phyloP scores from a whole-genome alignment of 2,113 vertebrate species.

The Stictonetta naevosa region DNA sequence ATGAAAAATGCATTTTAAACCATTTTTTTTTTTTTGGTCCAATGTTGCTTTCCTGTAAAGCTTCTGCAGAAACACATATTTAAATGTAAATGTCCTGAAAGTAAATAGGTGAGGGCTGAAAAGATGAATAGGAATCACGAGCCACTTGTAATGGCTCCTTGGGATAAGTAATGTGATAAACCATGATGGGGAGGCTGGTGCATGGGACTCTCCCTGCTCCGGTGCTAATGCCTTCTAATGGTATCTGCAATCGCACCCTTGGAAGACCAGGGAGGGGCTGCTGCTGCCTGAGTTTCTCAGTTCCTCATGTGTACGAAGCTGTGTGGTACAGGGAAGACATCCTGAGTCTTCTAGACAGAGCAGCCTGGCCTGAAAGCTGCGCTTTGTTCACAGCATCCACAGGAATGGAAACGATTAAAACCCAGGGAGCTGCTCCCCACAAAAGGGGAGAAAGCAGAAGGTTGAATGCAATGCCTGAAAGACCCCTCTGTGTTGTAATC shows the following conservation, averaged over 20 bases:
- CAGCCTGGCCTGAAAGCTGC: background rate
- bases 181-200: background rate
- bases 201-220: background rate
- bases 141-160: background rate
- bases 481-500: accelerated
- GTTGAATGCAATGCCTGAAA: background rate
- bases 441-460: background rate
- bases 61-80: conserved; percentile 59
- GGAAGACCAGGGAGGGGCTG: background rate
- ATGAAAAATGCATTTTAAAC: conserved; percentile 81
- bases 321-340: accelerated
- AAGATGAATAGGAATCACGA: conserved; percentile 28
- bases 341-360: background rate
- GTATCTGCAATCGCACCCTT: background rate
- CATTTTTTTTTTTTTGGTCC: background rate
- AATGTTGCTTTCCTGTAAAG: conserved; percentile 69
- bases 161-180: background rate
- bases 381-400: background rate
- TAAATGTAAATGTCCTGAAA: conserved; percentile 72
- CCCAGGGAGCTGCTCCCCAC: background rate
- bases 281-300: background rate
- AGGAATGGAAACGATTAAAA: background rate
- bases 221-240: background rate
- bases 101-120: conserved; percentile 22
- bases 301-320: background rate